Base-by-base conservation (phyloP, 2,888 invertebrate genomes). In the Drosophila borborema region DNA sequence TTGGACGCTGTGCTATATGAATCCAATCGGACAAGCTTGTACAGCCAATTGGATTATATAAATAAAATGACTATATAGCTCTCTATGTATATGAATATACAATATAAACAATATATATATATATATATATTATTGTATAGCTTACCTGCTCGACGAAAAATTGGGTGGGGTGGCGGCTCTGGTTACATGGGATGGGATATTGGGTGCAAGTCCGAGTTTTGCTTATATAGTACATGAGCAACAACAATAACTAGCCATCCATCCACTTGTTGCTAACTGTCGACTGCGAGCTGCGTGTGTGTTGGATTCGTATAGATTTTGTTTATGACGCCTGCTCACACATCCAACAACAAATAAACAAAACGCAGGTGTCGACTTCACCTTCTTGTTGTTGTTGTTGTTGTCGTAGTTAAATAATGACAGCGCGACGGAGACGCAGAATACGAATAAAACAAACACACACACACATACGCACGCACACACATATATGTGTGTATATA, bases 241-340 rank as follows among this genome's bases (percentile, higher is more conserved):
- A 3, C 16, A 14, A 34, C 31, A 41, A 3, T n/a, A 41, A 41
- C n/a, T 53, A 64, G 62, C 64, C 62, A 61, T 78, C 64, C 62
- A 61, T 78, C 78, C 89, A 84, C 83, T 86, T 84, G 83, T 84
- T 84, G 83, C 89, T 81, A 84, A 86, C 88, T 74, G 79, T 65
- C 38, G 46, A 40, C 56, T n/a, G 55, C 8, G 40, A 61, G 62
- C 78, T 91, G 92, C 92, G 92, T 91, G 86, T 79, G 60, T 63
- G 64, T 59, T 53, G 23, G 46, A 46, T 46, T 46, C 23, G 34
- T 60, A 43, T 51, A 58, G 43, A 61, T 76, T 74, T 77, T 82
- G 71, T 77, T 80, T 75, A 77, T 79, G 80, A 80, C 77, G 72
- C 64, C 62, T 48, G 75, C 58, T 34, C 45, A 14, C 36, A 31